Evolutionary conservation across 2,797 vertebrate genomes (phyloP), one percentile per base, ranked within the genome.

Genomic region (Prunella strophiata): DNA sequence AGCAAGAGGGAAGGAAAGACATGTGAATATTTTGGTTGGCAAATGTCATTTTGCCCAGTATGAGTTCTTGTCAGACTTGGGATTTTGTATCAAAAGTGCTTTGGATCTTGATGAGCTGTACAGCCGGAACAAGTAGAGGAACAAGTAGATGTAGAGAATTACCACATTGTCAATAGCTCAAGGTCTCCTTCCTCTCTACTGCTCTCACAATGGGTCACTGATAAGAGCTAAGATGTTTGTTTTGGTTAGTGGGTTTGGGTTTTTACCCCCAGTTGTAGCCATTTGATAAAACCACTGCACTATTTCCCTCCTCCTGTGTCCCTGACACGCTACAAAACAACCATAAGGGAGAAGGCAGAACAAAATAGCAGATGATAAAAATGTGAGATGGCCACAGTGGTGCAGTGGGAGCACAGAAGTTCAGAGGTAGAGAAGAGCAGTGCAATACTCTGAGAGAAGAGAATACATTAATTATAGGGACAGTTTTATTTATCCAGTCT

Each of bases 401-500:
- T 72, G 71, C 79, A 81, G 66, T 22, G 63, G 36, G 40, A 90
- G 34, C 66, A 61, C 23, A 12, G 48, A 71, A 85, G 34, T 90
- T 96, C 87, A 87, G 80, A 66, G 62, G 21, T 29, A 81, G n/a
- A 67, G 43, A 74, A 74, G 14, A 87, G 45, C 17, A 77, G 9
- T 43, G 29, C 55, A 79, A 21, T 67, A 82, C 52, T 77, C 19
- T 4, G 13, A 13, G 38, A 95, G 70, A 66, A 71, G 48, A 82
- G 27, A 82, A 90, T 74, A 67, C 67, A 82, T 91, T 73, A 59
- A 76, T 91, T 96, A 82, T 32, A 70, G 14, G 27, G 71, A 74
- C 91, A 93, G 76, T 63, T 93, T 96, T 90, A 96, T 91, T 93
- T 83, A 89, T 75, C 85, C 34, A 79, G 70, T 66, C 70, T 91